phyloP scores from a whole-genome alignment of 1,140 invertebrate species.

The Muscidifurax raptorellus region DNA sequence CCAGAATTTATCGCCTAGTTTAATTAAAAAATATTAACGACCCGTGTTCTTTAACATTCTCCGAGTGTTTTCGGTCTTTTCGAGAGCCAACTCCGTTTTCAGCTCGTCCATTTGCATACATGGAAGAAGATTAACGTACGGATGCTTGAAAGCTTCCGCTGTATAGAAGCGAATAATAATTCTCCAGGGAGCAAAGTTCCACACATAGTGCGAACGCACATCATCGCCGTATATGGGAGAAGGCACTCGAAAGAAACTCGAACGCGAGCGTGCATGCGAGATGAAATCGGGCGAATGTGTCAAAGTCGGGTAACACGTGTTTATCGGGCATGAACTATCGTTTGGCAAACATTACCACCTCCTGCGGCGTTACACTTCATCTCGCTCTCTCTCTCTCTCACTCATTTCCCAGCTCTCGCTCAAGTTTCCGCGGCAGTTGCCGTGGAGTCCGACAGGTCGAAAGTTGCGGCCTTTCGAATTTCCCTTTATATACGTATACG shows the following conservation, averaged over 20 bases:
- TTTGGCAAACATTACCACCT: conserved; percentile 17
- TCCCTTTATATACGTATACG: too few species aligned
- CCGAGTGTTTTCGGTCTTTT: too few species aligned
- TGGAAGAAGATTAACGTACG: background rate
- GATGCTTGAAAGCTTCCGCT: background rate
- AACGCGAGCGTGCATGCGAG: background rate
- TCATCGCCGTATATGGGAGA: background rate
- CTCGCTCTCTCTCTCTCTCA: background rate
- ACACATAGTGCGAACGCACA: background rate
- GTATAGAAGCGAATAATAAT: too few species aligned
- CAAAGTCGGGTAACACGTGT: conserved; percentile 22
- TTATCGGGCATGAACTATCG: conserved; percentile 31
- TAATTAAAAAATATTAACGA: conserved; percentile 45
- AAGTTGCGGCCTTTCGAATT: background rate
- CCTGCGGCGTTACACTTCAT: background rate
- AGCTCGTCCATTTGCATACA: background rate
- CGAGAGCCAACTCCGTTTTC: background rate
- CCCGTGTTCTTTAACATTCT: conserved; percentile 6
- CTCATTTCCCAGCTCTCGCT: background rate
- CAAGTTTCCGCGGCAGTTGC: background rate
- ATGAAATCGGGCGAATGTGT: conserved; percentile 24
- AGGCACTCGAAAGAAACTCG: conserved; percentile 9
- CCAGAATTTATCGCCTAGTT: conserved; percentile 24
- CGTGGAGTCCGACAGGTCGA: background rate
- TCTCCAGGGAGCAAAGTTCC: background rate